Evolutionary conservation across 2,113 vertebrate species (phyloP).

Genomic region (Brienomyrus longianalis): DNA sequence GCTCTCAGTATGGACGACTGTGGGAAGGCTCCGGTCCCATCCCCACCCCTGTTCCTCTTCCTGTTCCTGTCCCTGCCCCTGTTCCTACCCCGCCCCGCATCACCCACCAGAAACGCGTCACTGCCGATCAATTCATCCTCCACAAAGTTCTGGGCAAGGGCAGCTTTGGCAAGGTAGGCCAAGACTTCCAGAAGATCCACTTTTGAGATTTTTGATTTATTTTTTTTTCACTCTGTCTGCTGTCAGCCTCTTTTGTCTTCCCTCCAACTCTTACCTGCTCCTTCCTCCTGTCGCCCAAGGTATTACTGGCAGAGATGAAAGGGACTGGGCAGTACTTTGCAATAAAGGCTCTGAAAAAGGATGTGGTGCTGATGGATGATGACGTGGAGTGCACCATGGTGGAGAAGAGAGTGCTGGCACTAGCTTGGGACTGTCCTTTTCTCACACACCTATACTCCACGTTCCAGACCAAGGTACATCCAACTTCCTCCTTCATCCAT

Average conservation of each 20-base stretch:
- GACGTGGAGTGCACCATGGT: conserved; percentile 98
- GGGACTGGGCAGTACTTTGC: conserved; percentile 81
- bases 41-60: neutral
- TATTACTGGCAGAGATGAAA: conserved; percentile 86
- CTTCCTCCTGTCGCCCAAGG: conserved; percentile 54
- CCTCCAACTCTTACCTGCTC: neutral
- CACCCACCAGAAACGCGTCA: conserved; percentile 53
- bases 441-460: conserved; percentile 93
- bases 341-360: conserved; percentile 90
- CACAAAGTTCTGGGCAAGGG: conserved; percentile 95
- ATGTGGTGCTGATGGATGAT: conserved; percentile 92
- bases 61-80: neutral
- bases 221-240: neutral
- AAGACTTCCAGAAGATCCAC: neutral
- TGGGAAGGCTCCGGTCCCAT: conserved; percentile 52
- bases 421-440: conserved; percentile 91
- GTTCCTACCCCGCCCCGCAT: neutral
- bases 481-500: neutral
- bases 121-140: conserved; percentile 73
- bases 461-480: conserved; percentile 86
- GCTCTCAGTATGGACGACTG: conserved; percentile 56
- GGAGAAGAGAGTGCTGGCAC: conserved; percentile 88
- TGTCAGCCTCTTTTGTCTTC: neutral
- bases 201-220: neutral
- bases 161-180: conserved; percentile 90